Base-by-base conservation (phyloP, 2,888 invertebrate genomes). In the Dicranocentrus wangi region DNA sequence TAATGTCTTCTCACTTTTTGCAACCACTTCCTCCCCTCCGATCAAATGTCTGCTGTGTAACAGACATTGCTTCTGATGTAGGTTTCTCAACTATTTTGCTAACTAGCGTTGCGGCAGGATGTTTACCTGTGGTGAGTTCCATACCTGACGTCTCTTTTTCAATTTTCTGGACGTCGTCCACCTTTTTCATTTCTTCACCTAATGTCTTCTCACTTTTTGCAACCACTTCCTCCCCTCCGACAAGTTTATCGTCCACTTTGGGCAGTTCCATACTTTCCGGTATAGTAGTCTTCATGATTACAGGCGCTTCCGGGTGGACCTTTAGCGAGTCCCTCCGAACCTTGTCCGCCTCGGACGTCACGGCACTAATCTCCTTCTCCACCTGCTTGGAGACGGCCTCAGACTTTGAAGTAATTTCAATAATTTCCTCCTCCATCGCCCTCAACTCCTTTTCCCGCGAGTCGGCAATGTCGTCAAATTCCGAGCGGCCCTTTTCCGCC, bases 11-110 rank as follows among this genome's bases (percentile, higher is more conserved):
- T 51, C 51, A 7, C 5, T n/a, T 51, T 13, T n/a, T 51, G 3
- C n/a, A 51, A n/a, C 51, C 7, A 51, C 51, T 51, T 39, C 17
- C 51, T 3, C 51, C n/a, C n/a, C n/a, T n/a, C n/a, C n/a, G n/a
- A n/a, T n/a, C n/a, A n/a, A n/a, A n/a, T n/a, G n/a, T n/a, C 28
- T 25, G 27, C n/a, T 47, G 10, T 47, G 39, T 39, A 39, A 39
- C 47, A 89, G 85, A 90, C 2, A 90, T 87, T 19, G 90, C 90
- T n/a, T 90, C 90, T 81, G 90, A 90, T 87, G 90, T 53, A 25
- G 19, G 25, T 58, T 39, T 70, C n/a, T 70, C 23, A 8, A 39
- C 7, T 27, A 7, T n/a, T n/a, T n/a, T n/a, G n/a, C n/a, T n/a
- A n/a, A n/a, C n/a, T n/a, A n/a, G n/a, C n/a, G n/a, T n/a, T n/a